Conservation (phyloP, 2,888 invertebrate genomes). For the Cephus sareptanus region DNA sequence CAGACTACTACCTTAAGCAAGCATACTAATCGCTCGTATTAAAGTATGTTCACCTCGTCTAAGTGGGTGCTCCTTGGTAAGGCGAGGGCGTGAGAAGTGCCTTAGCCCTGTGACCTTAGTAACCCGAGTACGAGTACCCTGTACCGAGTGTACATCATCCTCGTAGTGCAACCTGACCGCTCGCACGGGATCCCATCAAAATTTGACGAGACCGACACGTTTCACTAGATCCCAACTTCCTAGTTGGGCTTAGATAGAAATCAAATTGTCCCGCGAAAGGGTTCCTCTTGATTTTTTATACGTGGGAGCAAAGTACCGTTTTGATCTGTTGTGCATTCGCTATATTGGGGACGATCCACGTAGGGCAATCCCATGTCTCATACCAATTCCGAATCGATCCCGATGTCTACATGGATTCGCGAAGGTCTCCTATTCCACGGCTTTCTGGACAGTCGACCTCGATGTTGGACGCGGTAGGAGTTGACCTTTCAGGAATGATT, state of each 20-base stretch:
- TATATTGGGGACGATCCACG: background rate
- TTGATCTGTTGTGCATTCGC: background rate
- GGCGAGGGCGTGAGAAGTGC: constrained; percentile 66
- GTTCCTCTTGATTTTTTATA: constrained; percentile 23
- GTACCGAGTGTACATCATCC: background rate
- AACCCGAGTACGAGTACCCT: constrained; percentile 41
- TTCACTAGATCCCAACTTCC: constrained; percentile 21
- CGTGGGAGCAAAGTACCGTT: constrained; percentile 36
- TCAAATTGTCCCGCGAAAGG: background rate
- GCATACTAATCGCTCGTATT: constrained; percentile 62
- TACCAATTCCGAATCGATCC: background rate
- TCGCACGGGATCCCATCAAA: constrained; percentile 49
- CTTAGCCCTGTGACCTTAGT: constrained; percentile 64
- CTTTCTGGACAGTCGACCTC: constrained; percentile 12
- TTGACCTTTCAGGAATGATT: constrained; percentile 61
- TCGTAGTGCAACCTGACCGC: background rate
- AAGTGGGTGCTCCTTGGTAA: constrained; percentile 61
- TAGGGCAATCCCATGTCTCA: background rate
- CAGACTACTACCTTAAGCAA: no score
- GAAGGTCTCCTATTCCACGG: background rate
- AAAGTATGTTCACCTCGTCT: constrained; percentile 56
- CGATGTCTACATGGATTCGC: background rate
- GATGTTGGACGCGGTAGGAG: constrained; percentile 37
- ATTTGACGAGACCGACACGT: constrained; percentile 57
- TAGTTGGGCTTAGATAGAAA: background rate